These are phyloP conservation scores for Plebejus melissa DNA, from an alignment of 2,888 invertebrate species.

Conservation along the genomic window DNA sequence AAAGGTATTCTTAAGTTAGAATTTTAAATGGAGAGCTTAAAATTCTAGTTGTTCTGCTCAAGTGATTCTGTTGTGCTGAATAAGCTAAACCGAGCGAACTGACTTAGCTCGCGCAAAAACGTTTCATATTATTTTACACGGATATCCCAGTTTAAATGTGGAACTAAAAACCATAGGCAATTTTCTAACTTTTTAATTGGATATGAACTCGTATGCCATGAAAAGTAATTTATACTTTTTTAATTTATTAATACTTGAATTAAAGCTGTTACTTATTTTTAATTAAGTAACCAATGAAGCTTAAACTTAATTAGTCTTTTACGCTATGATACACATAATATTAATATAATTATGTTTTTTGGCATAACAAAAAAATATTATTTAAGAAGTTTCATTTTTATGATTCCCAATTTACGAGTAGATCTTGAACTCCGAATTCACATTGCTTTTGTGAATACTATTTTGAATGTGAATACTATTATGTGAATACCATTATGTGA, in stretches of 20 bases:
- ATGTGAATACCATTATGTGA: too few species aligned
- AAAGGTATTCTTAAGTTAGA: constrained; percentile 26
- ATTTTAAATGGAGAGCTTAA: constrained; percentile 19
- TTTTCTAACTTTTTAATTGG: neutral
- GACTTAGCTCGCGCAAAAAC: constrained; percentile 23
- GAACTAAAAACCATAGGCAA: neutral
- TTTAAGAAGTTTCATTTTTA: neutral
- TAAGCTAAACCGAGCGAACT: constrained; percentile 26
- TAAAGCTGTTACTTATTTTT: neutral
- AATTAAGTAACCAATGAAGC: neutral
- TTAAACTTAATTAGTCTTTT: neutral
- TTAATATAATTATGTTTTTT: neutral
- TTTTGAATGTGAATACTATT: neutral
- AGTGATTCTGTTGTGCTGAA: constrained; percentile 29
- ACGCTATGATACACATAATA: neutral
- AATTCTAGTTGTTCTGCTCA: constrained; percentile 29
- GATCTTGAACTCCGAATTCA: neutral
- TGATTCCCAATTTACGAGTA: neutral
- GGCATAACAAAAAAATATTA: neutral
- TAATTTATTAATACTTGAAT: neutral
- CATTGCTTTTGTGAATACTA: neutral
- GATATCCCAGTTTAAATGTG: neutral
- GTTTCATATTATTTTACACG: constrained; percentile 23
- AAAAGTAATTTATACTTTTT: neutral
- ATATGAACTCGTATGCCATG: neutral